Evolutionary conservation across 1,140 invertebrate genomes (phyloP).

Genomic region (Drosophila pruinosa): DNA sequence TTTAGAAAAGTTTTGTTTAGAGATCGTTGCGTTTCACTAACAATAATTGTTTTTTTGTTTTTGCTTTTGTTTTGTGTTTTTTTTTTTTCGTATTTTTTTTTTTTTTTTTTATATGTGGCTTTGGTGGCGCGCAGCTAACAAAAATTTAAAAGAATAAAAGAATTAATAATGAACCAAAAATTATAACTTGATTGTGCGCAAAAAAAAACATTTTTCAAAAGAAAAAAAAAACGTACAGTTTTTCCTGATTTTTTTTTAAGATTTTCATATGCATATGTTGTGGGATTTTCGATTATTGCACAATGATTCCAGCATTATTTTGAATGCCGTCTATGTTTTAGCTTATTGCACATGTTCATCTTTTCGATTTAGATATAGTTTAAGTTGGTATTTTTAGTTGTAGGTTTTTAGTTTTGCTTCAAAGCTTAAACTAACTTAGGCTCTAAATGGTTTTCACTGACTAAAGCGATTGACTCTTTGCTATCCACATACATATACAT

Average conservation of each 20-base stretch:
- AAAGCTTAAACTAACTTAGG: slow-evolving; percentile 50
- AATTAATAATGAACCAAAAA: slow-evolving; percentile 11
- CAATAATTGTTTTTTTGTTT: slow-evolving; percentile 59
- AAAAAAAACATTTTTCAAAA: not conserved
- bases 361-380: slow-evolving; percentile 7
- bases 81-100: slow-evolving; percentile 26
- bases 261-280: slow-evolving; percentile 1
- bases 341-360: slow-evolving; percentile 45
- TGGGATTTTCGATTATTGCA: slow-evolving; percentile 26
- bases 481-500: slow-evolving; percentile 14
- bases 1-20: slow-evolving; percentile 65
- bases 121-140: slow-evolving; percentile 57
- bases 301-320: slow-evolving; percentile 11
- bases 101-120: slow-evolving; percentile 49
- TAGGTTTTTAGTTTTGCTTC: slow-evolving; percentile 23
- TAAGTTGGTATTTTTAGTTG: slow-evolving; percentile 2
- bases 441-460: slow-evolving; percentile 38
- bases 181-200: slow-evolving; percentile 28
- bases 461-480: slow-evolving; percentile 46
- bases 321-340: slow-evolving; percentile 19
- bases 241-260: not conserved
- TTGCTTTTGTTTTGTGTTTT: too few relatives aligned
- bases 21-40: slow-evolving; percentile 76
- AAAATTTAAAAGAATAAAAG: slow-evolving; percentile 24
- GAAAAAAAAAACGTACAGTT: not conserved